phyloP scores from a whole-genome alignment of 1,140 invertebrate species.

The Chrysomallon squamiferum region DNA sequence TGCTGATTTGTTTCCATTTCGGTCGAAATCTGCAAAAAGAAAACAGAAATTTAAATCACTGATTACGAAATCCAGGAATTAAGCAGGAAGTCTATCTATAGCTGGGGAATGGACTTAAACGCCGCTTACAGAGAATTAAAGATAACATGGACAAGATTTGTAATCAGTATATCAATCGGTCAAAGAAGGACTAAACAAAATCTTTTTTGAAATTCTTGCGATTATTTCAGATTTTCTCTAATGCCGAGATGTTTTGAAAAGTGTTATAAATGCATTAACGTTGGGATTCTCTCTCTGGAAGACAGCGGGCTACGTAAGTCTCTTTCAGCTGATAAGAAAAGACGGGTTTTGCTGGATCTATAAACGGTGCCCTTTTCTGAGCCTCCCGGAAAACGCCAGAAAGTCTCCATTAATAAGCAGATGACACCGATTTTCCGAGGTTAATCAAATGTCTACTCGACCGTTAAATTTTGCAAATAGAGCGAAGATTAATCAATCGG shows the following conservation, averaged over 20 bases:
- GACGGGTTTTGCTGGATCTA: constrained; percentile 2
- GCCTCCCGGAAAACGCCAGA: constrained; percentile 2
- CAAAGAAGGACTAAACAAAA: constrained; percentile 8
- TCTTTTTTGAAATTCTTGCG: constrained; percentile 18
- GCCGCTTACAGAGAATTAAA: too few relatives aligned
- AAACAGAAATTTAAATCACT: constrained; percentile 2
- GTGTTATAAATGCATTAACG: constrained; percentile 32
- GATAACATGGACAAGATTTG: constrained; percentile 4
- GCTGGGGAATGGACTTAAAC: too few relatives aligned
- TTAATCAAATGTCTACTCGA: constrained; percentile 27
- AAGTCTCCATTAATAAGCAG: constrained; percentile 20
- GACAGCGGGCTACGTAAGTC: not conserved
- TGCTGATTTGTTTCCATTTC: constrained; percentile 1
- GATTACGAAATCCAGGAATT: not conserved
- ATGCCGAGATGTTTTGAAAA: constrained; percentile 14
- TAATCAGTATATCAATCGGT: constrained; percentile 29
- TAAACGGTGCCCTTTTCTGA: not conserved
- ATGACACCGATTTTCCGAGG: constrained; percentile 28
- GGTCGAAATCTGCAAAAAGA: not conserved
- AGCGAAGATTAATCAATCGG: constrained; percentile 24
- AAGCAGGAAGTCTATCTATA: too few relatives aligned
- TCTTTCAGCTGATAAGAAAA: constrained; percentile 4
- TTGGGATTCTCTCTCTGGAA: not conserved
- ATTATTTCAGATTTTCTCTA: constrained; percentile 35
- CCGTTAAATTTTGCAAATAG: constrained; percentile 32